Conservation (phyloP, 2,888 invertebrate genomes). For the Pristionchus arcanus region DNA sequence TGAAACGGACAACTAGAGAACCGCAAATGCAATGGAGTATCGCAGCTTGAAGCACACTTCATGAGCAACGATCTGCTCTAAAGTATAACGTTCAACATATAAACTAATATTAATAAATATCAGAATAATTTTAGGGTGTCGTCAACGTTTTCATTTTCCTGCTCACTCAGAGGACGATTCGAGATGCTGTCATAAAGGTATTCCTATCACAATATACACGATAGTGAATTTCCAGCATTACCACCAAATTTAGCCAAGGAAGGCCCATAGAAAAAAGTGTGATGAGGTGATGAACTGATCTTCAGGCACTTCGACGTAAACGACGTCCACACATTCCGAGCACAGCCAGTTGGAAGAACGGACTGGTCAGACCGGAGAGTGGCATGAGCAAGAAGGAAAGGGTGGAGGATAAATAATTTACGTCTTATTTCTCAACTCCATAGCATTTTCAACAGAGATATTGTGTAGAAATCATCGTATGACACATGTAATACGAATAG, state of each 20-base stretch:
- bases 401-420: neutral
- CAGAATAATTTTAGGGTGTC: slow-evolving; percentile 57
- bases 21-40: neutral
- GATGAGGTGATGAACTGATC: too few species aligned
- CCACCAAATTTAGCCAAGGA: too few species aligned
- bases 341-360: neutral
- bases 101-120: neutral
- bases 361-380: neutral
- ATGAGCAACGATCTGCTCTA: neutral
- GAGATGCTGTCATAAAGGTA: slow-evolving; percentile 56
- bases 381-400: neutral
- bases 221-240: too few species aligned
- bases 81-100: neutral
- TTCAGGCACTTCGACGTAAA: neutral
- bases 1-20: neutral
- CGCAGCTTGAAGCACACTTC: neutral
- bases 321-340: neutral
- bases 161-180: slow-evolving; percentile 61
- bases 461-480: too few species aligned
- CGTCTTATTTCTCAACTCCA: neutral
- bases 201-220: too few species aligned
- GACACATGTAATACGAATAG: too few species aligned
- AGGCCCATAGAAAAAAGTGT: too few species aligned
- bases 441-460: too few species aligned
- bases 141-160: slow-evolving; percentile 65